Evolutionary conservation across 1,140 invertebrate genomes (phyloP).

Genomic region (Ceratitis capitata): DNA sequence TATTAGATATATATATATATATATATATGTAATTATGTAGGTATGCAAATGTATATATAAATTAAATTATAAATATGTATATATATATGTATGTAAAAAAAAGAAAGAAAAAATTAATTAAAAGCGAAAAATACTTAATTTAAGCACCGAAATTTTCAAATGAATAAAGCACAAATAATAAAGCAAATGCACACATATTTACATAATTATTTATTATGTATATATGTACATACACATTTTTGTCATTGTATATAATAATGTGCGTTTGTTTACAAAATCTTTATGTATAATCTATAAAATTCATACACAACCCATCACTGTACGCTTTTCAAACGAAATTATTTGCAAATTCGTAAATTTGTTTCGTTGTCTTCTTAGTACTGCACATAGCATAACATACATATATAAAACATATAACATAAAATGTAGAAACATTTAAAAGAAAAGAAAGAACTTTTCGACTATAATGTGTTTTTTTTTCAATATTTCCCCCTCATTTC

Average conservation of each 20-base stretch:
- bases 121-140: slow-evolving; percentile 12
- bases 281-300: background rate
- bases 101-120: background rate
- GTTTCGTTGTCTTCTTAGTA: background rate
- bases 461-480: too few species aligned
- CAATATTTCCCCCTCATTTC: background rate
- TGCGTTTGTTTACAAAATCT: background rate
- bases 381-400: background rate
- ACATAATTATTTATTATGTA: background rate
- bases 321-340: background rate
- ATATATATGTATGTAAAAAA: background rate
- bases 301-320: background rate
- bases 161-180: slow-evolving; percentile 16
- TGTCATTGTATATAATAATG: background rate
- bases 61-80: background rate
- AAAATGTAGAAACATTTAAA: background rate
- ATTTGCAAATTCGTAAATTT: background rate
- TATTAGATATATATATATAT: background rate
- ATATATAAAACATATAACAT: background rate
- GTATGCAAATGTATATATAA: background rate
- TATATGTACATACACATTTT: background rate
- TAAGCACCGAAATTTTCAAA: slow-evolving; percentile 22
- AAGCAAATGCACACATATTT: background rate
- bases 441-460: background rate
- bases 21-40: background rate